Percentiles rank a stretch among this genome's conserved stretches.
Evolutionary conservation across 2,797 vertebrate genomes (phyloP).

Genomic region (Clamator glandarius): DNA sequence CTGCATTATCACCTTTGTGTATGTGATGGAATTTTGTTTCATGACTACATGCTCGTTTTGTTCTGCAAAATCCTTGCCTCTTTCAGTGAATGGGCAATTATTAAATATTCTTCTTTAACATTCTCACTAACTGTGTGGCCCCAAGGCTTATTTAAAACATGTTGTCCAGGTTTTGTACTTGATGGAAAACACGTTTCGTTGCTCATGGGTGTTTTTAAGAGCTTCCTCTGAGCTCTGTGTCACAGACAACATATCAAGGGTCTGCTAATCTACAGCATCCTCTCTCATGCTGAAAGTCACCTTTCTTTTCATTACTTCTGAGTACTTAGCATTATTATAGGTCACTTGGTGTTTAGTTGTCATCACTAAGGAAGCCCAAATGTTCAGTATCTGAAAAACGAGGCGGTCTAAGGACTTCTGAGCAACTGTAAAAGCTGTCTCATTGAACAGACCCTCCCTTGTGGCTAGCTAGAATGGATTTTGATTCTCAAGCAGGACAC

Average conservation of each 20-base stretch:
- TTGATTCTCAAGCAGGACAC: neutral
- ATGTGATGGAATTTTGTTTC: no score
- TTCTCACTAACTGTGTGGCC: neutral
- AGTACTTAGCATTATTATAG: neutral
- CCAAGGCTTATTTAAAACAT: neutral
- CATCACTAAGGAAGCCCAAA: neutral
- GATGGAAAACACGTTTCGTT: constrained; percentile 10
- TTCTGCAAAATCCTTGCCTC: no score
- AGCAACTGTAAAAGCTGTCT: neutral
- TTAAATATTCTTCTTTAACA: neutral
- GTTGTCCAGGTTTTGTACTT: neutral
- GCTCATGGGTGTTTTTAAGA: neutral
- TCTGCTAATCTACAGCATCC: neutral
- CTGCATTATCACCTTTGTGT: no score
- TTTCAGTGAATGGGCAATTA: neutral
- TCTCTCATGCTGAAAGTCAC: neutral
- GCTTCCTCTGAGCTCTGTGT: no score
- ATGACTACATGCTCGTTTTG: no score
- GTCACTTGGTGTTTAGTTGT: neutral
- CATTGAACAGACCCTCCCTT: neutral
- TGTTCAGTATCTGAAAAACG: neutral
- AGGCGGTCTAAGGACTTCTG: neutral
- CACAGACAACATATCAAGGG: neutral
- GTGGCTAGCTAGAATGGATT: neutral
- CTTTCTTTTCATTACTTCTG: neutral